A percentile compares a stretch with the other conserved stretches of the same genome.
phyloP scores from a whole-genome alignment of 2,797 vertebrate species.

The Nannoperca australis region DNA sequence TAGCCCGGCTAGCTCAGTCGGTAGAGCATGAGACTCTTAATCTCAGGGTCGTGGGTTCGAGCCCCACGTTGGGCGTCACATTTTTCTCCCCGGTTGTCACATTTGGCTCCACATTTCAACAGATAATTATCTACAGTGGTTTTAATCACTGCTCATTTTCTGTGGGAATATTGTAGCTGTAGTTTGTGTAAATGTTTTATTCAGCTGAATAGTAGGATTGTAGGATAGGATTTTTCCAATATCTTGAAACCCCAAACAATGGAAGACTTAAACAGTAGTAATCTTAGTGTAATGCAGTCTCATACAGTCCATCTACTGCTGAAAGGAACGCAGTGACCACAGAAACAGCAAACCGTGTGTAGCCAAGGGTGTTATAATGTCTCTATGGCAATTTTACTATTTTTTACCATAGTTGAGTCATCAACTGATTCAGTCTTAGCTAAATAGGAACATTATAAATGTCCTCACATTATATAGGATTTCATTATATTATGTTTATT shows the following conservation, averaged over 20 bases:
- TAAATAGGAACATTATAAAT: background rate
- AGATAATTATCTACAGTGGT: background rate
- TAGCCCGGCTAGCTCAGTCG: slow-evolving; percentile 82
- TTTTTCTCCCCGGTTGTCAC: background rate
- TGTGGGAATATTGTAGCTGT: background rate
- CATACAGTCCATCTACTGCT: background rate
- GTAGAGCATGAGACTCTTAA: slow-evolving; percentile 85
- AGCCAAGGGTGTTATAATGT: background rate
- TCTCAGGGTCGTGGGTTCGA: slow-evolving; percentile 86
- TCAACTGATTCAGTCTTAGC: background rate
- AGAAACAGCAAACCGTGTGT: background rate
- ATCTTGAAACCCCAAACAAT: background rate
- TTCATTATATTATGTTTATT: background rate
- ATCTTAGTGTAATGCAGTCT: background rate
- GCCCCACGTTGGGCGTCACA: slow-evolving; percentile 77
- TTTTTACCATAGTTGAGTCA: background rate
- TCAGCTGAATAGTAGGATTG: background rate
- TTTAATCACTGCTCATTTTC: too few species aligned
- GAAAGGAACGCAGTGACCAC: background rate
- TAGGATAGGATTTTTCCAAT: too few species aligned
- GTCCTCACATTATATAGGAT: background rate
- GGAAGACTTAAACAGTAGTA: background rate
- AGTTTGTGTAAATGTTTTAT: too few species aligned
- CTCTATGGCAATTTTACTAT: background rate
- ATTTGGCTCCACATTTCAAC: too few species aligned